Base-by-base conservation (phyloP, 2,797 vertebrate genomes). In the Girardinus metallicus region DNA sequence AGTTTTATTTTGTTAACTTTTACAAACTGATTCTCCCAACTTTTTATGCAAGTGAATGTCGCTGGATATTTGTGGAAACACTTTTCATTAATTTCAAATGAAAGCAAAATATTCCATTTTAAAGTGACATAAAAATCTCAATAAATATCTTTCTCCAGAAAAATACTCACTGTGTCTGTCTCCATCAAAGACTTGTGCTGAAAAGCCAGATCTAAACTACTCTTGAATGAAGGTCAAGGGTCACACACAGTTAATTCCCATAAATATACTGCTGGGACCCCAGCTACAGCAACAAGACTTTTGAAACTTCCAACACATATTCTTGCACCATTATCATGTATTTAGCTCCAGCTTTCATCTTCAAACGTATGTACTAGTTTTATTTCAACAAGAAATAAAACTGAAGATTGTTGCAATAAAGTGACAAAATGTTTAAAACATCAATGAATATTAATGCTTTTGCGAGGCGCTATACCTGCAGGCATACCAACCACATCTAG, bases 391-490 rank as follows among this genome's bases (percentile, higher is more conserved):
- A 29, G 5, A 57, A 12, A 57, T 57, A 60, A 57, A 31, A 29
- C 26, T 29, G 21, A 53, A 53, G n/a, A 9, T 10, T 53, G 49
- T 23, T 23, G 49, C 21, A 23, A 21, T 53, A 23, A 26, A 9
- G 49, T 26, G 29, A 62, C 15, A 8, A 34, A 34, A 34, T 62
- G 13, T 18, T 29, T 29, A 62, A 62, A 34, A 7, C 13, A 16
- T 7, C 29, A 34, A 31, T 53, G 12, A 2, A 16, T 31, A 16
- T 31, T 62, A 31, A 16, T 62, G n/a, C n/a, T 62, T 62, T 62
- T 16, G 79, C 74, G 41, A 80, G 68, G 18, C 73, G 79, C 44
- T 23, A 76, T 76, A 81, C 86, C 74, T 70, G 21, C 36, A 26
- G 47, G 18, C n/a, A 16, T 21, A 73, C 62, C 4, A 44, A 60